Percentiles rank a stretch among this genome's conserved stretches.
Evolutionary conservation across 2,113 vertebrate genomes (phyloP).

Genomic region (Cricetomys ansorgei): DNA sequence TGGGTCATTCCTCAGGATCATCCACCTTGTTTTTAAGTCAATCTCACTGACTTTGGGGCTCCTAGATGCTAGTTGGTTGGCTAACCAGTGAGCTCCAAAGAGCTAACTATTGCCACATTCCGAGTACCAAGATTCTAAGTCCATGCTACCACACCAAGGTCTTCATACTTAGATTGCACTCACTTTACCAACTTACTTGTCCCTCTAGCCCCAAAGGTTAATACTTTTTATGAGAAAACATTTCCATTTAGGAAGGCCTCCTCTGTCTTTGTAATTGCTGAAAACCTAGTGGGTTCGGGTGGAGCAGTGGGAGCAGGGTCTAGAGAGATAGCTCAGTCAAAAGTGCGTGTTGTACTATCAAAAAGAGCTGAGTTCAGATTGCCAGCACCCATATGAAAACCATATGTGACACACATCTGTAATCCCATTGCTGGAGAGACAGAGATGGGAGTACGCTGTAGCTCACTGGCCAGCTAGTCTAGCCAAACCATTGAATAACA

Average conservation of each 20-base stretch:
- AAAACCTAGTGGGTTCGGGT: background rate
- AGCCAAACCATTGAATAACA: background rate
- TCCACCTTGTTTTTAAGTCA: background rate
- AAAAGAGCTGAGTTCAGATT: background rate
- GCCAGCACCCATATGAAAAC: background rate
- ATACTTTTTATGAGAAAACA: constrained; percentile 13
- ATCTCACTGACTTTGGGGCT: background rate
- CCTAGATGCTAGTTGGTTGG: background rate
- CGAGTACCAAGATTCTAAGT: background rate
- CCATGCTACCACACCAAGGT: background rate
- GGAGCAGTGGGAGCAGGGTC: background rate
- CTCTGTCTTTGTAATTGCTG: background rate
- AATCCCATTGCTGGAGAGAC: background rate
- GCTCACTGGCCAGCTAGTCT: background rate
- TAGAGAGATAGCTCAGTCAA: background rate
- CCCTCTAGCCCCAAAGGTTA: background rate
- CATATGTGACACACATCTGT: background rate
- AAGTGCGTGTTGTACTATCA: background rate
- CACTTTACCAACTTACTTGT: background rate
- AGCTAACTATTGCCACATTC: background rate
- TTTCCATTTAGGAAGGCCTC: background rate
- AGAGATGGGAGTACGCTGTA: background rate
- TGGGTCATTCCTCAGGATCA: background rate
- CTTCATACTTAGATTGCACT: background rate
- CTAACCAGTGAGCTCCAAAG: background rate